A percentile compares a stretch with the other conserved stretches of the same genome.
phyloP scores from a whole-genome alignment of 1,140 invertebrate species.

The Pemphigus obesinymphae region DNA sequence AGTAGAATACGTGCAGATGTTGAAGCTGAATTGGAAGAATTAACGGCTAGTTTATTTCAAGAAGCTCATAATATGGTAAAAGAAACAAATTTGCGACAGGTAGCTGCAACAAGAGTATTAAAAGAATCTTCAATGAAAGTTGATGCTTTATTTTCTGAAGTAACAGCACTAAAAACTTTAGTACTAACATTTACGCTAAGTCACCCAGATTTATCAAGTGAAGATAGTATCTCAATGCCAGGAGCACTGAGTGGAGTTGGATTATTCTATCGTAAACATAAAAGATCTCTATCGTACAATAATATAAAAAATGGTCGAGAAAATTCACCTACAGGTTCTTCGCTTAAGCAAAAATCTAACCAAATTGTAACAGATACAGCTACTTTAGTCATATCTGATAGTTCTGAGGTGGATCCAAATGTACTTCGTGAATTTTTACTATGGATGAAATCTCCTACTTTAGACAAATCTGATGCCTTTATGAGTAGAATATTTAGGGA shows the following conservation, averaged over 20 bases:
- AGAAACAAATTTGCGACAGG: slow-evolving; percentile 70
- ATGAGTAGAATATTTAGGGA: slow-evolving; percentile 65
- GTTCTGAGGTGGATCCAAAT: slow-evolving; percentile 61
- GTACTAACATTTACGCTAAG: slow-evolving; percentile 77
- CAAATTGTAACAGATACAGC: neutral
- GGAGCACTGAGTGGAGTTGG: slow-evolving; percentile 15
- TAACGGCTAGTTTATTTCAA: slow-evolving; percentile 80
- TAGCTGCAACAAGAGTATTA: slow-evolving; percentile 66
- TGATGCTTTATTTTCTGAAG: slow-evolving; percentile 77
- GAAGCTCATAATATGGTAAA: slow-evolving; percentile 83
- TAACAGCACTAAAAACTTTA: slow-evolving; percentile 72
- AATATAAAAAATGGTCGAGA: slow-evolving; percentile 68
- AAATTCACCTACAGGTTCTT: slow-evolving; percentile 62
- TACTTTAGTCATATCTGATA: neutral
- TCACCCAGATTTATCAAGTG: slow-evolving; percentile 59
- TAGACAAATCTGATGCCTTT: slow-evolving; percentile 62
- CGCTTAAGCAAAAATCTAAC: slow-evolving; percentile 52
- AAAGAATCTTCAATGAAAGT: slow-evolving; percentile 74
- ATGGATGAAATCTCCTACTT: slow-evolving; percentile 64
- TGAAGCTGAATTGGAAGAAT: slow-evolving; percentile 73
- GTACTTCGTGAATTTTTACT: slow-evolving; percentile 65
- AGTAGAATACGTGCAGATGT: slow-evolving; percentile 70
- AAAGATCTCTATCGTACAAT: slow-evolving; percentile 73
- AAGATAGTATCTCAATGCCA: slow-evolving; percentile 55
- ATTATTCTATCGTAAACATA: slow-evolving; percentile 56